These are phyloP conservation scores for Hippocampus zosterae DNA, from an alignment of 2,113 vertebrate genomes.

Conservation along the genomic window DNA sequence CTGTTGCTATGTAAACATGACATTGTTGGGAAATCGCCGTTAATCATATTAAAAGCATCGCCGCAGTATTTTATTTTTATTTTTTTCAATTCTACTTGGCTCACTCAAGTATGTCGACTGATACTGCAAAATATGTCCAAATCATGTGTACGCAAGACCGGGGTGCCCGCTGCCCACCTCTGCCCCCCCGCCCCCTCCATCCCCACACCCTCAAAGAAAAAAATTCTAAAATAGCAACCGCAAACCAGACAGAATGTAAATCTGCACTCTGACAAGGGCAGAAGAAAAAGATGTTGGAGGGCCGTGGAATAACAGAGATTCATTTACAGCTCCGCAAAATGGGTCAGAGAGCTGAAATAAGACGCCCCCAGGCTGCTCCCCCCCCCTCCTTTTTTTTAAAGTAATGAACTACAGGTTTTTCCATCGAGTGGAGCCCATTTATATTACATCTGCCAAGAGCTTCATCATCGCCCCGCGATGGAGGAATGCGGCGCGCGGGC, in stretches of 20 bases:
- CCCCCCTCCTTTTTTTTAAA: slow-evolving; percentile 37
- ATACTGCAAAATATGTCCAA: background rate
- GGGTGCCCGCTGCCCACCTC: slow-evolving; percentile 11
- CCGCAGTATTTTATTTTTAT: background rate
- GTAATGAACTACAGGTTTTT: slow-evolving; percentile 70
- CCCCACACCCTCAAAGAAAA: slow-evolving; percentile 39
- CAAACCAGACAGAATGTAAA: slow-evolving; percentile 75
- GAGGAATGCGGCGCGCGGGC: slow-evolving; percentile 66
- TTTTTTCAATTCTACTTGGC: background rate
- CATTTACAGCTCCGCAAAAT: slow-evolving; percentile 64
- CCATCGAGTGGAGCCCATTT: slow-evolving; percentile 61
- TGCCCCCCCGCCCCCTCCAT: background rate
- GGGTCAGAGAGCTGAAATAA: slow-evolving; percentile 63
- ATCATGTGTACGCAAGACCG: slow-evolving; percentile 17
- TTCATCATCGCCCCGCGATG: slow-evolving; percentile 60
- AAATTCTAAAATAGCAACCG: slow-evolving; percentile 69
- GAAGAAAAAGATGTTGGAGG: slow-evolving; percentile 59
- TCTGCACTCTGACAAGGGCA: slow-evolving; percentile 63
- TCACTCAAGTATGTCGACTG: background rate
- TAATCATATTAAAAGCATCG: background rate
- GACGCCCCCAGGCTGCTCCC: slow-evolving; percentile 43
- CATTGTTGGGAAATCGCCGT: slow-evolving; percentile 43
- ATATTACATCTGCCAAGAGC: slow-evolving; percentile 68
- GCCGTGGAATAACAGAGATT: slow-evolving; percentile 68
- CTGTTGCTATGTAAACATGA: slow-evolving; percentile 23